phyloP scores from a whole-genome alignment of 2,797 vertebrate genomes.

The Sitta carolinensis region DNA sequence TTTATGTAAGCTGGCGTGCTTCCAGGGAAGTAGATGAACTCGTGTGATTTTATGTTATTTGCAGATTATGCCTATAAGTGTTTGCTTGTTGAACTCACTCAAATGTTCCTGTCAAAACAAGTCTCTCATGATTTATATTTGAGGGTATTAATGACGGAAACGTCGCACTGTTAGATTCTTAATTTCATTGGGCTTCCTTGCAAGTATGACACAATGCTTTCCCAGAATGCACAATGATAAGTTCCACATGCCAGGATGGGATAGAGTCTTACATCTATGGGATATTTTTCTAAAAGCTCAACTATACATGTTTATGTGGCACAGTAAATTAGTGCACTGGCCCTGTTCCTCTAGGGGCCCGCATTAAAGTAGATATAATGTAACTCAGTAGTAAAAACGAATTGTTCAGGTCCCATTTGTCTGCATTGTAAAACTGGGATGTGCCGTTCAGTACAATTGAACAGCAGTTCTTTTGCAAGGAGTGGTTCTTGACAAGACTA shows the following conservation, averaged over 20 bases:
- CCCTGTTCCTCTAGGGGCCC: neutral
- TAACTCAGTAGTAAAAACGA: neutral
- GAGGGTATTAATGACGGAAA: neutral
- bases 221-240: neutral
- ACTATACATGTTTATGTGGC: neutral
- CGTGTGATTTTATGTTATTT: neutral
- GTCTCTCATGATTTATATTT: neutral
- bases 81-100: constrained; percentile 24
- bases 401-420: constrained; percentile 2
- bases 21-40: neutral
- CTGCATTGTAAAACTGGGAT: neutral
- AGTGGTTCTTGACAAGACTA: neutral
- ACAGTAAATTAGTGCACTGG: neutral
- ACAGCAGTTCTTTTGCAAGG: neutral
- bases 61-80: neutral
- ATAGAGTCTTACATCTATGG: neutral
- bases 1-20: neutral
- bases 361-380: neutral
- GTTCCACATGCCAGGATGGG: neutral
- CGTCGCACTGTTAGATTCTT: neutral
- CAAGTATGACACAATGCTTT: neutral
- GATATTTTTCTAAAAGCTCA: neutral
- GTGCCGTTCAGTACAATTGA: neutral
- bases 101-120: constrained; percentile 14
- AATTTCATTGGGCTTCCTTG: neutral